A percentile compares a stretch with the other conserved stretches of the same genome.
Conservation (phyloP, 2,888 invertebrate genomes). For the Cantharis rustica region DNA sequence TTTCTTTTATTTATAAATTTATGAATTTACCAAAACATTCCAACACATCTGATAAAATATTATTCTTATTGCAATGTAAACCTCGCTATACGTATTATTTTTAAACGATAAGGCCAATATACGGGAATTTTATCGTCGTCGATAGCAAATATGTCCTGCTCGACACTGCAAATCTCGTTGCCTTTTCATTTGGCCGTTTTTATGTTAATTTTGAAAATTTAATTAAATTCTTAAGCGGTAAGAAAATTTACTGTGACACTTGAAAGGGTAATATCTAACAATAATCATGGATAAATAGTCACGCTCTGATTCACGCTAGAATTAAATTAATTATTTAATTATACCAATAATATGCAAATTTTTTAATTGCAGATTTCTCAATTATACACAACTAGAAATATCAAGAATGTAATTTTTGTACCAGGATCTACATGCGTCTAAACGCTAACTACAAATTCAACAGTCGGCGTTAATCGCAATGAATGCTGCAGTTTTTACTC, state of each 20-base stretch:
- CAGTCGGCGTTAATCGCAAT: slow-evolving; percentile 31
- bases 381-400: background rate
- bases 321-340: background rate
- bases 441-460: slow-evolving; percentile 12
- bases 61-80: background rate
- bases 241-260: background rate
- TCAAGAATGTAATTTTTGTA: slow-evolving; percentile 12
- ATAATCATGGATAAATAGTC: background rate
- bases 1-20: background rate
- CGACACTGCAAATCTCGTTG: background rate
- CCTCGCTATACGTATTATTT: background rate
- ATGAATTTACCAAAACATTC: background rate
- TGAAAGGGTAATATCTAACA: background rate
- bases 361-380: background rate
- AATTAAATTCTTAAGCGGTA: background rate
- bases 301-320: background rate
- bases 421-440: slow-evolving; percentile 10
- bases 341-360: background rate
- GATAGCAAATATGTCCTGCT: background rate
- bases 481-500: slow-evolving; percentile 33
- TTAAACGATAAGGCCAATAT: background rate
- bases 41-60: background rate
- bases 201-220: background rate
- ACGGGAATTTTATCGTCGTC: background rate
- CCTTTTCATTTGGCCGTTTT: background rate